Evolutionary conservation across 2,797 vertebrate genomes (phyloP).

Genomic region (Lophius americanus): DNA sequence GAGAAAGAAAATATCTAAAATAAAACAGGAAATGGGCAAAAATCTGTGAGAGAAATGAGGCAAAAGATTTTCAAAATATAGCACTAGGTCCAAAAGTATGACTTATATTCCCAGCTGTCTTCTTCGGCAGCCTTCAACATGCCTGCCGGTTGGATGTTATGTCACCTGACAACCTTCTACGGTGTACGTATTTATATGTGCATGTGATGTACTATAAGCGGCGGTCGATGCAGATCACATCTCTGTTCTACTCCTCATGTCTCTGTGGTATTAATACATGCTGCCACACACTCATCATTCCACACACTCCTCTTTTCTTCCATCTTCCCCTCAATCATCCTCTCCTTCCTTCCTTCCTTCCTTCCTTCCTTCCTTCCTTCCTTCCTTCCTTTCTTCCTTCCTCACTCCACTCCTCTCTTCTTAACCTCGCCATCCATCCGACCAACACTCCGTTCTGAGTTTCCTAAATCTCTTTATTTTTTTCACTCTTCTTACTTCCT

Average conservation of each 20-base stretch:
- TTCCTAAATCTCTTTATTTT: neutral
- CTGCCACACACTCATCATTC: conserved; percentile 13
- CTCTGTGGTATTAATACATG: conserved; percentile 32
- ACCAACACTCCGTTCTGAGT: neutral
- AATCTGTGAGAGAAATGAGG: too few relatives aligned
- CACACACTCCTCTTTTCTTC: neutral
- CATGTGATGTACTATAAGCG: neutral
- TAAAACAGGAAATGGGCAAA: too few relatives aligned
- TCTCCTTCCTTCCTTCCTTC: neutral
- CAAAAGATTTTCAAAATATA: too few relatives aligned
- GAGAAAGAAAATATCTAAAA: too few relatives aligned
- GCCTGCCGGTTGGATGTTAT: neutral
- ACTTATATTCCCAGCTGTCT: too few relatives aligned
- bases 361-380: too few relatives aligned
- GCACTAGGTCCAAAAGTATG: too few relatives aligned
- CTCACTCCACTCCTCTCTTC: neutral
- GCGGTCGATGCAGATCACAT: conserved; percentile 46
- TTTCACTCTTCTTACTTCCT: neutral
- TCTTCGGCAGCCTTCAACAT: neutral
- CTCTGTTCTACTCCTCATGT: conserved; percentile 30
- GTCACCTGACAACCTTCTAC: neutral
- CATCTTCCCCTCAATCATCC: neutral
- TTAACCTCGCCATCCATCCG: neutral
- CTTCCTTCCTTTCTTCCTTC: neutral
- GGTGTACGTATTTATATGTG: neutral